Conservation (phyloP, 92 coral and sea anemone genomes). For the Plumapathes pennacea region DNA sequence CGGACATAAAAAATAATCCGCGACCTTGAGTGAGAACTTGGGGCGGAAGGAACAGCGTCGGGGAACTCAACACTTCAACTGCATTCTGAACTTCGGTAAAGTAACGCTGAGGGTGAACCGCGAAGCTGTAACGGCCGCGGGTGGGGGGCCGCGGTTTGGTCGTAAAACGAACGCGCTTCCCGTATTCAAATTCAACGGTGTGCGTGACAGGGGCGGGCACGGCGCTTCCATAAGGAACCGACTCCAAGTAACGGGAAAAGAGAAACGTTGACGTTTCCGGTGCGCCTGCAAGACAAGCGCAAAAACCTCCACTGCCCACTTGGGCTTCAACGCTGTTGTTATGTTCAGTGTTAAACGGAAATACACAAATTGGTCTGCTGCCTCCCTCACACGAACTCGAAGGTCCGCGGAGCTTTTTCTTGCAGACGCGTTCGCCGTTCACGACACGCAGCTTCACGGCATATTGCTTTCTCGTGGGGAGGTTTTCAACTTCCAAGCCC, state of each 20-base stretch:
- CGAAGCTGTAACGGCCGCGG: slow-evolving; percentile 13
- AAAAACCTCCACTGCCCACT: too few relatives aligned
- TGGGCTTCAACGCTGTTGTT: slow-evolving; percentile 1
- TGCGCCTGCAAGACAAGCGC: too few relatives aligned
- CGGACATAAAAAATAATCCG: slow-evolving; percentile 29
- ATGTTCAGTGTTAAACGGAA: slow-evolving; percentile 17
- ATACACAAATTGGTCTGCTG: too few relatives aligned
- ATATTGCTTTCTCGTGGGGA: slow-evolving; percentile 24
- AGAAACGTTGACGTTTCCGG: too few relatives aligned
- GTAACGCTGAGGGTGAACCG: slow-evolving; percentile 6
- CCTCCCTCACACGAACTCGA: too few relatives aligned
- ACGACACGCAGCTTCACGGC: slow-evolving; percentile 9
- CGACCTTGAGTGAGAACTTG: slow-evolving; percentile 1
- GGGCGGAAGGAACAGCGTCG: slow-evolving; percentile 20
- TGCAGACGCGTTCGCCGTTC: background rate
- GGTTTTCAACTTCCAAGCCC: slow-evolving; percentile 26
- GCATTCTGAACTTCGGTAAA: slow-evolving; percentile 11
- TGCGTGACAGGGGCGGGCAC: slow-evolving; percentile 27
- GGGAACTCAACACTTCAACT: slow-evolving; percentile 30
- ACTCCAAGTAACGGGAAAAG: too few relatives aligned
- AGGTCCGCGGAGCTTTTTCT: slow-evolving; percentile 8
- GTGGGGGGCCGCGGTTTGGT: slow-evolving; percentile 3
- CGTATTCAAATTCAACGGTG: background rate
- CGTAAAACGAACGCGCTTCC: background rate
- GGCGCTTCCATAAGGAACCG: too few relatives aligned